Evolutionary conservation across 2,113 vertebrate species (phyloP), one percentile per base, ranked within the genome.

Genomic region (Tichodroma muraria): DNA sequence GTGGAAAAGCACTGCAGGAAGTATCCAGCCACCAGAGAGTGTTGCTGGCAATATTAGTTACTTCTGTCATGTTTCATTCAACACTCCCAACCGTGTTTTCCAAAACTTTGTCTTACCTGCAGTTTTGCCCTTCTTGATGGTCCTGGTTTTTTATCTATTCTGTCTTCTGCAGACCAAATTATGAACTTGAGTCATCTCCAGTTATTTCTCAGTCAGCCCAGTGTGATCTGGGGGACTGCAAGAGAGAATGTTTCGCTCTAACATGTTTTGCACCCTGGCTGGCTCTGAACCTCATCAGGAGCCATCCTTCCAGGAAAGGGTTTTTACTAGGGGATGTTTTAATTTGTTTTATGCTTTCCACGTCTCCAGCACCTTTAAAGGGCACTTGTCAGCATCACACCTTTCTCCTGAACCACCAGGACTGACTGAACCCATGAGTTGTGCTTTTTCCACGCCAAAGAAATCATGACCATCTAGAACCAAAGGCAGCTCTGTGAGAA

Each of bases 11-110:
- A 47, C 73, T 19, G 50, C 56, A 72, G 21, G 16, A 33, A 25
- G 15, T 78, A 49, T 65, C 13, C 56, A 56, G 27, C 28, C 35
- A 38, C 53, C 5, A 3, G 25, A 28, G 28, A n/a, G 38, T 77
- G 17, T 60, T 0, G 0, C 50, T 86, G n/a, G 5, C 1, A 4
- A 6, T 54, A 33, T 24, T 15, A 18, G 40, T 53, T 56, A 8
- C 33, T 71, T 85, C 22, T 53, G 31, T 63, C 0, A 0, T 38
- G 24, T 50, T 75, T 50, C 14, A 50, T 83, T 53, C 20, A 61
- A 0, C 6, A 30, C 6, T 56, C 19, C 44, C 15, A 44, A 31
- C 30, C 11, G 27, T 33, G 47, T 68, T 77, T 86, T 44, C 57
- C 28, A 40, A 56, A 59, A 59, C 35, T 75, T 61, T 65, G 20